Conservation (phyloP, 2,888 invertebrate species). For the Lasioglossum morio region DNA sequence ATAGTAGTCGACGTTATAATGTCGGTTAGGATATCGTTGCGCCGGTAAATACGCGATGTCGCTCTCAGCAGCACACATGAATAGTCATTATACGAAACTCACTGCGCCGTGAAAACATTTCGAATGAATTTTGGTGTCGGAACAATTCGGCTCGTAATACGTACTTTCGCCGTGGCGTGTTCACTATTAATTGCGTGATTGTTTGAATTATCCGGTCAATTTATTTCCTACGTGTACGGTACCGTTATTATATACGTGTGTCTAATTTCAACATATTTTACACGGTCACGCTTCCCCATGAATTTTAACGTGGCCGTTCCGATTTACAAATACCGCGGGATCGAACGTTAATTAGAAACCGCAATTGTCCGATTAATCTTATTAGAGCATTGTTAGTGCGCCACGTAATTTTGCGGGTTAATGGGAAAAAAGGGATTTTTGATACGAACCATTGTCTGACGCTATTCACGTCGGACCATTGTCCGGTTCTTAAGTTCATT, state of each 20-base stretch:
- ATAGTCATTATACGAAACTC: constrained; percentile 44
- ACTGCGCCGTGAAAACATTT: constrained; percentile 46
- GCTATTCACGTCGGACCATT: not conserved
- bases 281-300: constrained; percentile 38
- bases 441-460: not conserved
- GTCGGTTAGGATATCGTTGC: constrained; percentile 3
- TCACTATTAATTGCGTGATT: constrained; percentile 56
- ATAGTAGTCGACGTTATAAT: not conserved
- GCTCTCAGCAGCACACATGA: constrained; percentile 12
- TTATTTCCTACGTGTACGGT: constrained; percentile 41
- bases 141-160: constrained; percentile 57
- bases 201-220: constrained; percentile 62
- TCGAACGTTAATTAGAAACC: constrained; percentile 45
- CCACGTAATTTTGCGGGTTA: not conserved
- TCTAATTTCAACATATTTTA: constrained; percentile 47
- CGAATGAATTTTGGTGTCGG: constrained; percentile 49
- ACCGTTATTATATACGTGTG: constrained; percentile 35
- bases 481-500: not conserved
- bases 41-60: not conserved
- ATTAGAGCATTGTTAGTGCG: not conserved
- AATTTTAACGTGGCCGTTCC: constrained; percentile 47
- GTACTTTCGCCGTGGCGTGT: constrained; percentile 47
- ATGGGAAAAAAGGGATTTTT: not conserved
- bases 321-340: constrained; percentile 31
- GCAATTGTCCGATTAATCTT: constrained; percentile 22